Percentiles rank a stretch among this genome's conserved stretches.
These are phyloP conservation scores for Dicrostonyx torquatus DNA, from an alignment of 2,797 vertebrate genomes.

Conservation along the genomic window DNA sequence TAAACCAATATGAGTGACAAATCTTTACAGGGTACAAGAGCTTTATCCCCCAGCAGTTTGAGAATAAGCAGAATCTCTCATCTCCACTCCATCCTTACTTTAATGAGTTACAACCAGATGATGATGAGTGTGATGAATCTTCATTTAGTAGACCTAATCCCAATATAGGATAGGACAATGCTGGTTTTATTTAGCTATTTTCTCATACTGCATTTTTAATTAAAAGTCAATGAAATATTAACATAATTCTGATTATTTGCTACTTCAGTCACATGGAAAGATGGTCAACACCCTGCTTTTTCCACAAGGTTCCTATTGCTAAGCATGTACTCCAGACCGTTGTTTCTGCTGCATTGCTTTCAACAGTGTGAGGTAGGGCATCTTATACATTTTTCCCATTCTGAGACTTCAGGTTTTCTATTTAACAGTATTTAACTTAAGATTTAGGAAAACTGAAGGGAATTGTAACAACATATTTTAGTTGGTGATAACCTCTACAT, in stretches of 20 bases:
- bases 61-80: constrained; percentile 6
- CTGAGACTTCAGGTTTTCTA: background rate
- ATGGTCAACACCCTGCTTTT: background rate
- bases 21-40: no score
- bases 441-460: background rate
- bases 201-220: constrained; percentile 58
- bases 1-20: no score
- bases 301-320: background rate
- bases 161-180: background rate
- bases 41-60: background rate
- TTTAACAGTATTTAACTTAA: background rate
- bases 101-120: background rate
- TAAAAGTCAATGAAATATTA: constrained; percentile 68
- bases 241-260: background rate
- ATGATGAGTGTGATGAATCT: background rate
- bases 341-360: background rate
- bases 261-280: background rate
- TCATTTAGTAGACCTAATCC: background rate
- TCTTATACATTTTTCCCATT: background rate
- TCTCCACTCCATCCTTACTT: background rate
- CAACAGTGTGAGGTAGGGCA: background rate
- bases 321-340: background rate
- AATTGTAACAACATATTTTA: background rate
- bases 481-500: background rate
- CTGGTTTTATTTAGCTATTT: constrained; percentile 56